Base-by-base conservation (phyloP, 2,113 vertebrate genomes). In the Empidonax traillii region DNA sequence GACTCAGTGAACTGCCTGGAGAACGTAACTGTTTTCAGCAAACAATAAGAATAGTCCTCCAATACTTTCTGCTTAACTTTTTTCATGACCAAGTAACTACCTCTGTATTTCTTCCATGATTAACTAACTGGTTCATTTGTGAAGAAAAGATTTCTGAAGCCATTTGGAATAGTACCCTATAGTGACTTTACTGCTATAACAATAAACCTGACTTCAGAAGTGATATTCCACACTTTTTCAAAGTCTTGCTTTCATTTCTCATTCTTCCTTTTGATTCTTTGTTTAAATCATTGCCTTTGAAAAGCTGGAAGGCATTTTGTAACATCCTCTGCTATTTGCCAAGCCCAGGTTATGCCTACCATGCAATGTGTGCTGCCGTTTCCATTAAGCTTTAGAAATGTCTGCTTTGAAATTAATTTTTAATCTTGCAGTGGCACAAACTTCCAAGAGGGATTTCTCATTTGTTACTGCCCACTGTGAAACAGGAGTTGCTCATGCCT, bases 391-490 rank as follows among this genome's bases (percentile, higher is more conserved):
- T 46, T 89, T 82, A 67, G 49, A 89, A 92, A 85, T 27, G 4
- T 35, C 89, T 67, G 31, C 76, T 85, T 91, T 87, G 73, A 95
- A 94, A 95, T 89, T 62, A 3, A 69, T 86, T 93, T 94, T 91
- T 91, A 65, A 95, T 79, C 58, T 87, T 89, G 31, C 51, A 79
- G 84, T 81, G 61, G 52, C 47, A 87, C 24, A 78, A 35, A 87
- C 24, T 93, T 95, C 43, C 76, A 67, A 78, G 77, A 85, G 49
- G 33, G 4, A 66, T 95, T 94, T 23, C 77, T 72, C 43, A 49
- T 78, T 85, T 82, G 41, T 80, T 89, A 68, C 52, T 78, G 53
- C 41, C 19, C 10, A 16, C 76, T 82, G 53, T 65, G 69, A 78
- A 63, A 41, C 4, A 85, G 84, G 35, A 96, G 56, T 62, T 87